Evolutionary conservation across 2,113 vertebrate species (phyloP), one percentile per base, ranked within the genome.

Genomic region (Neofelis nebulosa): DNA sequence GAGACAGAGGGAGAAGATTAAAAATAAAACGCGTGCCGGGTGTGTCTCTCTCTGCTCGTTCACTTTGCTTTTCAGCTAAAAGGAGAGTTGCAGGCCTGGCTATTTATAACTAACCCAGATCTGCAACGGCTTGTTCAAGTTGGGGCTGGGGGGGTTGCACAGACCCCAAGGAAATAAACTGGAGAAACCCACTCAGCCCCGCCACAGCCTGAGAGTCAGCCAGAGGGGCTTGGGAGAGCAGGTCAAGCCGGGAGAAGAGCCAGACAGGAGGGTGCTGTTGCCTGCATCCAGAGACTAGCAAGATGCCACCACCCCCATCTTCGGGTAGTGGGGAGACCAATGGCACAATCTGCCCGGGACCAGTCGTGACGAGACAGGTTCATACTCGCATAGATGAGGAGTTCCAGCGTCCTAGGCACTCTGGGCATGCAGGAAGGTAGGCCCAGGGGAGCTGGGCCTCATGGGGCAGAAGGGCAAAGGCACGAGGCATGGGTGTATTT

Each of bases 21-120:
- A 98, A 98, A 98, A 98, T 98, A 98, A 98, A 98, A 98, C 36
- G 89, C 55, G 69, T 76, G 97, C 84, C 74, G 97, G 97, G n/a
- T 86, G 87, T 94, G 97, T 85, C 98, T 97, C 63, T 96, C 97
- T 96, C 97, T 95, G 98, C 97, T 98, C 90, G 92, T 93, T 98
- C 98, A 97, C 83, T 97, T 98, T 86, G 97, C 88, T 97, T 95
- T 96, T 71, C 89, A 97, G 97, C 98, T 94, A 97, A 98, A 98
- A 98, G 98, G 94, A 97, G 96, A 98, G 97, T 96, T 65, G 78
- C 91, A 92, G 98, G 98, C 94, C 98, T 41, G 2, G 96, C 98
- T 99, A 98, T 98, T 98, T 99, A 98, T 98, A 99, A 98, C 98
- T 98, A 98, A 98, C 98, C 98, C 98, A 99, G 98, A 98, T 99